phyloP scores from a whole-genome alignment of 2,888 invertebrate genomes.

The Sinhomidia bicolor region DNA sequence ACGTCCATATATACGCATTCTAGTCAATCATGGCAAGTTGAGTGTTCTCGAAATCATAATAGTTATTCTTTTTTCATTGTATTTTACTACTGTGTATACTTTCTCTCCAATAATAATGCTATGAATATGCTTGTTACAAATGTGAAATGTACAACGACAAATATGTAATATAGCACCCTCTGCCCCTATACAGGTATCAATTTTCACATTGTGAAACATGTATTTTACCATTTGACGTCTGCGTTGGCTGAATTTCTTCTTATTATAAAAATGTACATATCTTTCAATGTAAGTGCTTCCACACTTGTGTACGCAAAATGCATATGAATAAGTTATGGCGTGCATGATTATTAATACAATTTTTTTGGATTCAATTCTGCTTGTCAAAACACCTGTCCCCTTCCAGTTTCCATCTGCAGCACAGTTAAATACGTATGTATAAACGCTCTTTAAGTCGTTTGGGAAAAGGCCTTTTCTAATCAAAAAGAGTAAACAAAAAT shows the following conservation, averaged over 20 bases:
- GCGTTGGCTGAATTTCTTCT: not conserved
- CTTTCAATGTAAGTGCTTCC: not conserved
- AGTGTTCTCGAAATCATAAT: conserved; percentile 33
- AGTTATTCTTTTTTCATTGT: conserved; percentile 19
- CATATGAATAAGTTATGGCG: not conserved
- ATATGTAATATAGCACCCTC: conserved; percentile 35
- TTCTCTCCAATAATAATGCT: not conserved
- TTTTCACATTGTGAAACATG: conserved; percentile 20
- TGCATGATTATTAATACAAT: not conserved
- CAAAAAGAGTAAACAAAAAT: not conserved
- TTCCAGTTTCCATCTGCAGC: not conserved
- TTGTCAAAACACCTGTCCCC: conserved; percentile 12
- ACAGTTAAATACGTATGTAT: not conserved
- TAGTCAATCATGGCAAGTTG: conserved; percentile 20
- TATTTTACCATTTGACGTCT: conserved; percentile 28
- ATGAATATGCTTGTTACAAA: not conserved
- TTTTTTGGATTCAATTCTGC: not conserved
- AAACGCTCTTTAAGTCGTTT: not conserved
- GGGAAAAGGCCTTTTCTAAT: not conserved
- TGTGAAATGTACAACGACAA: not conserved
- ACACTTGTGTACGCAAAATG: not conserved
- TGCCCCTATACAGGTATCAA: not conserved
- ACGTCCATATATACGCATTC: not conserved
- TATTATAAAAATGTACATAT: not conserved
- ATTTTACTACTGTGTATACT: not conserved